These are phyloP conservation scores for Bombus pascuorum DNA, from an alignment of 1,140 invertebrate species.

Conservation along the genomic window DNA sequence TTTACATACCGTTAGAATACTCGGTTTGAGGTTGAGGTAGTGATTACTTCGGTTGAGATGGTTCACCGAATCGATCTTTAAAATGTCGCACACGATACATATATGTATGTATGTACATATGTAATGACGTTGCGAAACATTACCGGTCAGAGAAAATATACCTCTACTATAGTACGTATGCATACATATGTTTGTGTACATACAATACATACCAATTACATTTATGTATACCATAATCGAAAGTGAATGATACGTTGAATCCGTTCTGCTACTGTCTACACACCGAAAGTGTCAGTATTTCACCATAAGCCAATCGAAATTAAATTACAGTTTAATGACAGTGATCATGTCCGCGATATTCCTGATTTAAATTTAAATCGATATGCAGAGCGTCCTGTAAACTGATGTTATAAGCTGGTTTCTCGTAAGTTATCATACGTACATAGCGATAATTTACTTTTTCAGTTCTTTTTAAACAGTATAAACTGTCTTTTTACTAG, in stretches of 20 bases:
- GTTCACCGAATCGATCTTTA: conserved; percentile 21
- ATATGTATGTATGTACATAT: too few relatives aligned
- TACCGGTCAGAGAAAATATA: neutral
- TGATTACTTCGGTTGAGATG: too few relatives aligned
- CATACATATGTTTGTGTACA: neutral
- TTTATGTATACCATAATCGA: neutral
- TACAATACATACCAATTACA: neutral
- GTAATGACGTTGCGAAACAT: neutral
- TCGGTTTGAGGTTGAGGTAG: neutral
- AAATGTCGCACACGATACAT: conserved; percentile 12
- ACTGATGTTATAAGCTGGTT: neutral
- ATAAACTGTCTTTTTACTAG: too few relatives aligned
- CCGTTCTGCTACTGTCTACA: neutral
- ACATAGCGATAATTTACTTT: neutral
- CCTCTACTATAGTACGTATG: neutral
- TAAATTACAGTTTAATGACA: neutral
- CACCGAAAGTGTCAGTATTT: neutral
- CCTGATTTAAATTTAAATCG: neutral
- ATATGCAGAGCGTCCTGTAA: neutral
- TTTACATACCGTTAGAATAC: neutral
- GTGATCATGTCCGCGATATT: neutral
- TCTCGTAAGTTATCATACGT: neutral
- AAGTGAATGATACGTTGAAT: too few relatives aligned
- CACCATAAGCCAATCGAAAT: neutral
- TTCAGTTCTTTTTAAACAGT: neutral